phyloP scores from a whole-genome alignment of 1,140 invertebrate genomes.

The Lethrus apterus region DNA sequence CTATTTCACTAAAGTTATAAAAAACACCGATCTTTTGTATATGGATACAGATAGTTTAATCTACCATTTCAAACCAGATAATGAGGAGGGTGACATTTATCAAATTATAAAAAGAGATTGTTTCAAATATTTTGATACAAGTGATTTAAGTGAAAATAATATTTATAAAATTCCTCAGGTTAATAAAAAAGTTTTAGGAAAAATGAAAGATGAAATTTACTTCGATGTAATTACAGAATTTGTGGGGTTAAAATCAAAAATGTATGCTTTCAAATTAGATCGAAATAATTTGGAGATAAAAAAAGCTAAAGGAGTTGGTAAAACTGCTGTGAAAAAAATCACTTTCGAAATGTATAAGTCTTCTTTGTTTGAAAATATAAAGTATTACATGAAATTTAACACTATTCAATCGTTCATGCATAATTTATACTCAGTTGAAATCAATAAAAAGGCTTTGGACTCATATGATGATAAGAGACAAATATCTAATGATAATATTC shows the following conservation, averaged over 20 bases:
- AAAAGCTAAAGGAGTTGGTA: slow-evolving; percentile 29
- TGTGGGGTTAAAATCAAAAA: slow-evolving; percentile 36
- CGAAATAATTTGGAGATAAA: slow-evolving; percentile 13
- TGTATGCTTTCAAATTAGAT: slow-evolving; percentile 28
- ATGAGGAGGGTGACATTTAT: slow-evolving; percentile 23
- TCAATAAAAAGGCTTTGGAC: slow-evolving; percentile 22
- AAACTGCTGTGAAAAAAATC: slow-evolving; percentile 18
- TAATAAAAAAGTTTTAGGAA: slow-evolving; percentile 44
- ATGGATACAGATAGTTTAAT: slow-evolving; percentile 38
- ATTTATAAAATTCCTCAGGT: slow-evolving; percentile 20
- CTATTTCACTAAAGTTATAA: slow-evolving; percentile 17
- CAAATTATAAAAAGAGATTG: slow-evolving; percentile 20
- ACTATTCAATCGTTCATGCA: slow-evolving; percentile 14
- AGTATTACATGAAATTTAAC: slow-evolving; percentile 16
- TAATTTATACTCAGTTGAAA: slow-evolving; percentile 20
- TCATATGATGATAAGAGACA: slow-evolving; percentile 15
- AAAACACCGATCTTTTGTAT: slow-evolving; percentile 27
- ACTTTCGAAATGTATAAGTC: slow-evolving; percentile 26
- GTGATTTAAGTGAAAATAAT: slow-evolving; percentile 25
- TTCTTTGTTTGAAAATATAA: slow-evolving; percentile 14
- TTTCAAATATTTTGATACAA: slow-evolving; percentile 18
- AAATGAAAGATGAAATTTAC: slow-evolving; percentile 40
- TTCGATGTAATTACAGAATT: slow-evolving; percentile 21
- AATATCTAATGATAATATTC: background rate
- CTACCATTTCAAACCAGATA: slow-evolving; percentile 26